Evolutionary conservation across 2,113 vertebrate species (phyloP), one percentile per base, ranked within the genome.

Genomic region (Mirounga angustirostris): DNA sequence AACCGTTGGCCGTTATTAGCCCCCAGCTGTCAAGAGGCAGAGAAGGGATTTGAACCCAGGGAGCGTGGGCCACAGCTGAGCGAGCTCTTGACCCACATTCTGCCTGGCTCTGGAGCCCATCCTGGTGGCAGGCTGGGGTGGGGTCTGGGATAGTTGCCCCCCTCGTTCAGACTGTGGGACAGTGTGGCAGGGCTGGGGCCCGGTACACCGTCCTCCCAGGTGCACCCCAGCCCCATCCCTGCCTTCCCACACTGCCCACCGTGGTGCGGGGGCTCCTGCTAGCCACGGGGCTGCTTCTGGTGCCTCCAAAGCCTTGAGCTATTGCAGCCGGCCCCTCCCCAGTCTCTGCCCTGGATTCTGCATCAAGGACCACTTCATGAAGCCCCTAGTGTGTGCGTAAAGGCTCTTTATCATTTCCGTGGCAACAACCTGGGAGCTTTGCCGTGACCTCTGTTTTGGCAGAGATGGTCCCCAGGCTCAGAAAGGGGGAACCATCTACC

Each of bases 1-100:
- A 1, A 2, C n/a, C 0, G 1, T 43, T 58, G 36, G 56, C 50
- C 52, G 0, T 0, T 1, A 1, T 0, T 0, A 14, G 43, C 15
- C 14, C 30, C 56, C 22, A 0, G 19, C 21, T 79, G 33, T 36
- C 30, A 13, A 46, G 80, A 54, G 54, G 40, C 88, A 43, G 80
- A 63, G 67, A n/a, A 3, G 33, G 90, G 30, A 33, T 21, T 12
- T 33, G 93, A 79, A 52, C 30, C 13, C 22, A 16, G 71, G 26
- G 4, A 5, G 1, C 9, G 15, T 24, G 59, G 36, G n/a, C 10
- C 65, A 6, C 24, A 52, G 40, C 10, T 33, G 5, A 19, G 1
- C 59, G 4, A 19, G 1, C 16, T 26, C 24, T 8, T n/a, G 61
- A 14, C 73, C 50, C 9, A 0, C 28, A 14, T 46, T 94, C 46